Base-by-base conservation (phyloP, 2,113 vertebrate genomes). In the Gulo gulo region DNA sequence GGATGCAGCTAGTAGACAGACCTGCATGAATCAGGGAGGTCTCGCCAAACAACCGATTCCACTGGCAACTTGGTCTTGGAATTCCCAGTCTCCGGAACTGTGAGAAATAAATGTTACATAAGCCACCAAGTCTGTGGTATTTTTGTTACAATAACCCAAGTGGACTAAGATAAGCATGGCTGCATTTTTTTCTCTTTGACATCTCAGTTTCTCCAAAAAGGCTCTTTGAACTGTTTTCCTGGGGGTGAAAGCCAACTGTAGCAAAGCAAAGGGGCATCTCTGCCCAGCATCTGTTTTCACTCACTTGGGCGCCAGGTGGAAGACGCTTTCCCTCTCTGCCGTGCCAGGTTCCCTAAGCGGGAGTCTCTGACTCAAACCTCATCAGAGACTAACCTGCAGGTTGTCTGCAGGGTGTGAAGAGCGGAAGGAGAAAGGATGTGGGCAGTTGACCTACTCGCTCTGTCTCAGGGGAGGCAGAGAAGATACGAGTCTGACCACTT, bases 141-240 rank as follows among this genome's bases (percentile, higher is more conserved):
- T 42, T 57, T 10, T 73, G 67, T 83, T n/a, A 20, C 0, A 29
- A 39, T 52, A 29, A 7, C 39, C 39, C 50, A 29, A 29, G 12
- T 15, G 10, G 34, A 78, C 42, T 12, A 50, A 34, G 55, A 76
- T 24, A 65, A 84, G 26, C 15, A 13, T 20, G 23, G 21, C 31
- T 39, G 29, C 24, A 5, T n/a, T 90, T 36, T 31, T 45, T 55
- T 52, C 74, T 86, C 84, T 80, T 61, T 3, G 36, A 93, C 29
- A 55, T 6, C 42, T 87, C 69, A 18, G n/a, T 88, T 69, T 91
- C 59, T 83, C 73, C 42, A 84, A n/a, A 90, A 76, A 88, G 23
- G 15, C 31, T 88, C 26, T 78, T 87, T 67, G 36, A 12, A 36
- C 36, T 15, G 13, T 61, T n/a, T 24, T 88, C 65, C 36, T 50